Percentiles rank a stretch among this genome's conserved stretches.
These are phyloP conservation scores for Drosophila varians DNA, from an alignment of 1,140 invertebrate genomes.

Conservation along the genomic window DNA sequence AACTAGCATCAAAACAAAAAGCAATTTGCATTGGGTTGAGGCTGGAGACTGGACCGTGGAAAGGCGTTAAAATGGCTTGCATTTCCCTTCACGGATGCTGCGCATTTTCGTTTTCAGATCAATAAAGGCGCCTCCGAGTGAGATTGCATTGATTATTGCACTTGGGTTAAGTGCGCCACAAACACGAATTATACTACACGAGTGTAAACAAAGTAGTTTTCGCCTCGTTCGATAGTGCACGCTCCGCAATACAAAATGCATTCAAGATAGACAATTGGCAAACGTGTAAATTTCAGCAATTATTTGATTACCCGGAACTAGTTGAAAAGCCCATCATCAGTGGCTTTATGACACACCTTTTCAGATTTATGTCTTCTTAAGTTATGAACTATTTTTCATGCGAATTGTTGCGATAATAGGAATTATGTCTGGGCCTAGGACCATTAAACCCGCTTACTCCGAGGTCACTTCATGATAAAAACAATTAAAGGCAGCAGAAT, in stretches of 20 bases:
- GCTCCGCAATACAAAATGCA: not conserved
- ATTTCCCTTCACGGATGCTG: slow-evolving; percentile 21
- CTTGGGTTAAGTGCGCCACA: slow-evolving; percentile 25
- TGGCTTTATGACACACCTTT: slow-evolving; percentile 2
- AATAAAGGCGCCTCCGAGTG: slow-evolving; percentile 36
- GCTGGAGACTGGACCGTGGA: not conserved
- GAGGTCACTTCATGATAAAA: slow-evolving; percentile 34
- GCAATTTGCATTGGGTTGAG: slow-evolving; percentile 47
- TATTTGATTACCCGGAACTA: slow-evolving; percentile 12
- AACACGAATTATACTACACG: slow-evolving; percentile 7
- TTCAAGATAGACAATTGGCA: slow-evolving; percentile 1
- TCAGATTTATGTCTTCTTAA: slow-evolving; percentile 2
- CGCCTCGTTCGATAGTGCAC: not conserved
- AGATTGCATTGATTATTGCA: slow-evolving; percentile 21
- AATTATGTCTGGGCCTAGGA: slow-evolving; percentile 14
- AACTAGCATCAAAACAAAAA: slow-evolving; percentile 66
- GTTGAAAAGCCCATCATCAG: not conserved
- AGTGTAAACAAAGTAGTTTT: slow-evolving; percentile 5
- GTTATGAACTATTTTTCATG: not conserved
- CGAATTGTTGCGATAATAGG: slow-evolving; percentile 20
- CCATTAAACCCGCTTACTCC: slow-evolving; percentile 26
- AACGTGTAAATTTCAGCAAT: slow-evolving; percentile 8
- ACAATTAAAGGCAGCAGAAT: slow-evolving; percentile 27
- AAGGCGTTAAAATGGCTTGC: slow-evolving; percentile 39
- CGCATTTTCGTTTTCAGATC: slow-evolving; percentile 33